Evolutionary conservation across 2,888 invertebrate genomes (phyloP).

Genomic region (Apamea monoglypha): DNA sequence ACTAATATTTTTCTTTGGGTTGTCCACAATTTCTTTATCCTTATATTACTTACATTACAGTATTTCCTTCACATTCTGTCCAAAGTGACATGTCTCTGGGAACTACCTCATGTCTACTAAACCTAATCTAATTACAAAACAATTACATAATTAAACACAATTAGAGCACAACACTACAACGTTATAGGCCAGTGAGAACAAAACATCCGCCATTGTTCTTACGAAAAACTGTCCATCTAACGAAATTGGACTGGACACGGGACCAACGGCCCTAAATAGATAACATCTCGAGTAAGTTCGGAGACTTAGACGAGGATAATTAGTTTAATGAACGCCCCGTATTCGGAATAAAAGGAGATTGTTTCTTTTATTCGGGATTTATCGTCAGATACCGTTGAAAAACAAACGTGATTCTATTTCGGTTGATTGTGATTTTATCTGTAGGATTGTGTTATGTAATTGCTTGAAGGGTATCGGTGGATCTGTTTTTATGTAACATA

Average conservation of each 20-base stretch:
- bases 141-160: slow-evolving; percentile 57
- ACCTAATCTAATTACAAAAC: slow-evolving; percentile 38
- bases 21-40: not conserved
- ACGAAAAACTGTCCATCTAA: slow-evolving; percentile 78
- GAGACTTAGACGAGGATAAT: slow-evolving; percentile 78
- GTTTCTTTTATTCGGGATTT: slow-evolving; percentile 64
- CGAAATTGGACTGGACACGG: slow-evolving; percentile 81
- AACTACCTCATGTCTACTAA: slow-evolving; percentile 6
- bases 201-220: slow-evolving; percentile 52
- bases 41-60: not conserved
- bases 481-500: not conserved
- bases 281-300: slow-evolving; percentile 77
- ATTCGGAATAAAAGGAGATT: slow-evolving; percentile 69
- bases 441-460: slow-evolving; percentile 26
- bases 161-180: slow-evolving; percentile 47
- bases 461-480: not conserved
- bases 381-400: slow-evolving; percentile 54
- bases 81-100: not conserved
- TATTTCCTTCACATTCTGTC: not conserved
- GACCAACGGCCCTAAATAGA: slow-evolving; percentile 74
- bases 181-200: slow-evolving; percentile 27
- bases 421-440: slow-evolving; percentile 60
- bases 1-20: not conserved
- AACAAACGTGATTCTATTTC: slow-evolving; percentile 64
- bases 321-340: slow-evolving; percentile 80